phyloP scores from a whole-genome alignment of 2,113 vertebrate genomes.

The Odobenus rosmarus region DNA sequence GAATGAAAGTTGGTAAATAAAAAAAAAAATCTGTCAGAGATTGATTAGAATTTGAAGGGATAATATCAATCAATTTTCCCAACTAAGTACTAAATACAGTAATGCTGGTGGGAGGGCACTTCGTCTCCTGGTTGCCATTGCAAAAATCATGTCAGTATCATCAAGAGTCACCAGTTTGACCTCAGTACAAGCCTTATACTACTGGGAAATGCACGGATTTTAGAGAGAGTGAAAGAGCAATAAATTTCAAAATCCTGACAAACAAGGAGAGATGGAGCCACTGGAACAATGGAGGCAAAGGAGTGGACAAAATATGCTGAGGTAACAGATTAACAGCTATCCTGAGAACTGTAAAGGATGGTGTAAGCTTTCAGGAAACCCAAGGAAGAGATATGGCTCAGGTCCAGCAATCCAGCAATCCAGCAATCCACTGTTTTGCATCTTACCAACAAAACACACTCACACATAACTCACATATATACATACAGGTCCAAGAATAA shows the following conservation, averaged over 20 bases:
- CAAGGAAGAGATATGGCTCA: fast-evolving
- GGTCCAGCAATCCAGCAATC: neutral
- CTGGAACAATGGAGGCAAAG: neutral
- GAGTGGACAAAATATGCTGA: neutral
- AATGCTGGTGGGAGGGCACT: neutral
- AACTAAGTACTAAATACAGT: neutral
- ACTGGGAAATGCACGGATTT: neutral
- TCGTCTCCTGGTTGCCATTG: neutral
- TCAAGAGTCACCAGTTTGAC: neutral
- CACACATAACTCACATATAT: neutral
- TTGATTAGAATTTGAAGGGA: neutral
- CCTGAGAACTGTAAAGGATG: neutral
- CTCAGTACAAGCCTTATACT: neutral
- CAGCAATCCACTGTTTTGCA: neutral
- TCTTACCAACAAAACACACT: neutral
- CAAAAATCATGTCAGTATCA: neutral
- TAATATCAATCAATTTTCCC: neutral
- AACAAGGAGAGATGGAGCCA: neutral
- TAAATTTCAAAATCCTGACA: neutral
- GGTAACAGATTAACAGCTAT: fast-evolving
- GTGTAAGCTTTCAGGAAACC: neutral
- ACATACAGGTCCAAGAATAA: neutral
- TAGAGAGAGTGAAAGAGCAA: neutral
- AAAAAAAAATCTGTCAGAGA: slow-evolving; percentile 17
- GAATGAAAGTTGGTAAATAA: neutral